phyloP scores from a whole-genome alignment of 2,797 vertebrate genomes.

The Acrossocheilus wenchowensis region DNA sequence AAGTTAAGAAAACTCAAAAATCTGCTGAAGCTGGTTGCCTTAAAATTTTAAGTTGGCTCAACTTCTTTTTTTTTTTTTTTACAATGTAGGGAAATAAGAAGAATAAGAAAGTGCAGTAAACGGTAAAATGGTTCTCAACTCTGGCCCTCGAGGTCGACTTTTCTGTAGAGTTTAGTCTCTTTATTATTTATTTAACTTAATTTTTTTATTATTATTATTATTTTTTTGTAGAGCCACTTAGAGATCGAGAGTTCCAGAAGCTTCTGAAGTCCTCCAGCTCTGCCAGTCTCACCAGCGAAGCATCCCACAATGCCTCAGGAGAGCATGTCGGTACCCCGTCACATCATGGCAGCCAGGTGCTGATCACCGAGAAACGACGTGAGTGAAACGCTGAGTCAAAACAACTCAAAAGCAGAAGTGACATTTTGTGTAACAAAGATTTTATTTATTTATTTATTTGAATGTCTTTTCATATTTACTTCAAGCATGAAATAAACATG shows the following conservation, averaged over 20 bases:
- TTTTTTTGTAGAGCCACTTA: conserved; percentile 48
- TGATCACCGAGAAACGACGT: conserved; percentile 61
- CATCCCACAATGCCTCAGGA: conserved; percentile 57
- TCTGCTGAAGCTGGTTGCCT: no score
- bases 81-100: no score
- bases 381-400: conserved; percentile 31
- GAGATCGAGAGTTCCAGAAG: conserved; percentile 59
- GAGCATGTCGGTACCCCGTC: conserved; percentile 57
- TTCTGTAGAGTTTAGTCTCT: not conserved
- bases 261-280: conserved; percentile 65
- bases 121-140: not conserved
- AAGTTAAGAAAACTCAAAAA: no score
- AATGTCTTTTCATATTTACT: no score
- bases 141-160: not conserved
- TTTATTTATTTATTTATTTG: no score
- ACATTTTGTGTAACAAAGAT: not conserved
- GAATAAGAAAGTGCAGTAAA: not conserved
- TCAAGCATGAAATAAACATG: no score
- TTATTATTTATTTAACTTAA: no score
- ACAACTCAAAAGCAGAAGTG: not conserved
- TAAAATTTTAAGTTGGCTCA: no score
- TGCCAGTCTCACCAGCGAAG: conserved; percentile 58
- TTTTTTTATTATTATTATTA: no score
- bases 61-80: no score
- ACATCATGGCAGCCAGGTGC: conserved; percentile 61